These are phyloP conservation scores for Cylloceria caligata DNA, from an alignment of 2,888 invertebrate species.

Conservation along the genomic window DNA sequence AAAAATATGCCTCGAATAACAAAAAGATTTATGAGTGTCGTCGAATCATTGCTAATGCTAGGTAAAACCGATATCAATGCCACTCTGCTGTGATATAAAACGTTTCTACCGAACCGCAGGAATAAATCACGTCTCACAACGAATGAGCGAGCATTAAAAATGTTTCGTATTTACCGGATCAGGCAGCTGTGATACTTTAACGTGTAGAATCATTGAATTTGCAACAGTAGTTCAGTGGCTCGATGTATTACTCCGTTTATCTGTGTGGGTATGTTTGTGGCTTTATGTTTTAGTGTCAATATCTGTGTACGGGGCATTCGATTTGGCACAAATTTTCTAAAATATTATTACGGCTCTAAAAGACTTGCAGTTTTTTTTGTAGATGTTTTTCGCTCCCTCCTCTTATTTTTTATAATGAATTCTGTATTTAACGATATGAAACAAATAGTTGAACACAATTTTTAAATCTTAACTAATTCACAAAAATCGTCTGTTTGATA, in stretches of 20 bases:
- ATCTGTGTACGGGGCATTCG: too few species aligned
- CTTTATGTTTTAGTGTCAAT: neutral
- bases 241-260: too few species aligned
- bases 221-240: neutral
- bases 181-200: neutral
- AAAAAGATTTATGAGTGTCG: neutral
- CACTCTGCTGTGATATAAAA: neutral
- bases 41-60: neutral
- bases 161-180: neutral
- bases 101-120: neutral
- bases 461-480: too few species aligned
- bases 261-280: too few species aligned
- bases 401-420: too few species aligned
- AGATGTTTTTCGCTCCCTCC: too few species aligned
- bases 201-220: neutral
- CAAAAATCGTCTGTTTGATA: too few species aligned
- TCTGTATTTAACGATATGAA: too few species aligned
- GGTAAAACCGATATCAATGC: neutral
- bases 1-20: neutral
- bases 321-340: too few species aligned
- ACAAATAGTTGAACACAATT: too few species aligned
- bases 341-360: too few species aligned
- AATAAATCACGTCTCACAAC: constrained; percentile 33
- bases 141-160: constrained; percentile 37
- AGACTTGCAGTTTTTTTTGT: too few species aligned